phyloP scores from a whole-genome alignment of 2,888 invertebrate genomes.

The Pardosa pseudoannulata region DNA sequence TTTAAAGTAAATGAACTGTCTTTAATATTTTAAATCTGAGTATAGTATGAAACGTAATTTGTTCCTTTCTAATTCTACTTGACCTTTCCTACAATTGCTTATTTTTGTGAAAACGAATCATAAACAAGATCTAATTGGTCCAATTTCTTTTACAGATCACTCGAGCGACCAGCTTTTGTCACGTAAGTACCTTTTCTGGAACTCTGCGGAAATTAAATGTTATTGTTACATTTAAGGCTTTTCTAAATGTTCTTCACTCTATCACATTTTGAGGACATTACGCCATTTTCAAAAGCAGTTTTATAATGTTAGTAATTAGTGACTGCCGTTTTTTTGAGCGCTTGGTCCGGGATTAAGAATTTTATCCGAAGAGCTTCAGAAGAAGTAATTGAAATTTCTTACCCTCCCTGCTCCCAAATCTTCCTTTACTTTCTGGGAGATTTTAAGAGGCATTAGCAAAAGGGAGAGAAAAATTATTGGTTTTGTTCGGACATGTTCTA shows the following conservation, averaged over 20 bases:
- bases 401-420: not conserved
- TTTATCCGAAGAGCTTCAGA: not conserved
- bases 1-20: no score
- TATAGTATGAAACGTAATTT: no score
- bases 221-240: not conserved
- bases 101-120: no score
- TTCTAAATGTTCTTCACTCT: not conserved
- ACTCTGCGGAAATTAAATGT: not conserved
- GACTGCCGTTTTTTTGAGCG: not conserved
- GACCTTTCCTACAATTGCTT: no score
- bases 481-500: not conserved
- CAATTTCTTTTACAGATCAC: constrained; percentile 85
- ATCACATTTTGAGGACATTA: not conserved
- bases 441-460: not conserved
- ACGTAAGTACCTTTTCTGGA: constrained; percentile 76
- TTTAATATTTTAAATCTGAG: no score
- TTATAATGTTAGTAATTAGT: not conserved
- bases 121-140: not conserved
- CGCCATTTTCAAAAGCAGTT: not conserved
- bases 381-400: not conserved
- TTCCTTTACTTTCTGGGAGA: not conserved
- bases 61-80: no score
- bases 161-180: constrained; percentile 88
- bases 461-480: not conserved
- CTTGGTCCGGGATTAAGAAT: not conserved